phyloP scores from a whole-genome alignment of 1,140 invertebrate species.

The Colletes gigas region DNA sequence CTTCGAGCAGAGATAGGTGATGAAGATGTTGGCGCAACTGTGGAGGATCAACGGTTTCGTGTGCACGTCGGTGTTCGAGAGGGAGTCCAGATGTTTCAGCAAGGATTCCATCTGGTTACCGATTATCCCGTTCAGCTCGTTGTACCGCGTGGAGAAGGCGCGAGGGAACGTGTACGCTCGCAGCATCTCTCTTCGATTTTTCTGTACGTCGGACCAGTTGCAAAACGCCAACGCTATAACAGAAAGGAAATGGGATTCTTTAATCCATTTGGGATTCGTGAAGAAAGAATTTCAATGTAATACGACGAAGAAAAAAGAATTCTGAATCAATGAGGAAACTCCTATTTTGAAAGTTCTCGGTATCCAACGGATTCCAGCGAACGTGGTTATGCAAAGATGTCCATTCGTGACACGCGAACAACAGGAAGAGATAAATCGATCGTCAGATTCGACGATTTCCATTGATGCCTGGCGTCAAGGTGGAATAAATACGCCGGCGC shows the following conservation, averaged over 20 bases:
- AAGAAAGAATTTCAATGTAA: no score
- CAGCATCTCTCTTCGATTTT: conserved; percentile 88
- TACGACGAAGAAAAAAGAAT: no score
- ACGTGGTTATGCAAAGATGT: no score
- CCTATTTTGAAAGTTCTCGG: no score
- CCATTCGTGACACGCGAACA: no score
- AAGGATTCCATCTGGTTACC: conserved; percentile 83
- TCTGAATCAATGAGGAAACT: no score
- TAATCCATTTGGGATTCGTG: no score
- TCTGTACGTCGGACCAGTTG: conserved; percentile 92
- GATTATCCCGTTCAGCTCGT: conserved; percentile 85
- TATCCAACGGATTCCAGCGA: no score
- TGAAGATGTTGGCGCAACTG: conserved; percentile 92
- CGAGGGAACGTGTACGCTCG: conserved; percentile 89
- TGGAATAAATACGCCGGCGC: not conserved
- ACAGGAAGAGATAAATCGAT: not conserved
- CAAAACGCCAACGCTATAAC: conserved; percentile 91
- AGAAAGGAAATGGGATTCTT: conserved; percentile 22
- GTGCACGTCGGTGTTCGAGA: conserved; percentile 72
- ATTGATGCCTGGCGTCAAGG: not conserved
- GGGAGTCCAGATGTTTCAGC: conserved; percentile 80
- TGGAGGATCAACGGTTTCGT: conserved; percentile 85
- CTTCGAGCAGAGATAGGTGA: conserved; percentile 90
- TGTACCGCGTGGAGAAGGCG: conserved; percentile 86
- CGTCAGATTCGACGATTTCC: not conserved